Evolutionary conservation across 2,113 vertebrate species (phyloP).

Genomic region (Clarias macrocephalus): DNA sequence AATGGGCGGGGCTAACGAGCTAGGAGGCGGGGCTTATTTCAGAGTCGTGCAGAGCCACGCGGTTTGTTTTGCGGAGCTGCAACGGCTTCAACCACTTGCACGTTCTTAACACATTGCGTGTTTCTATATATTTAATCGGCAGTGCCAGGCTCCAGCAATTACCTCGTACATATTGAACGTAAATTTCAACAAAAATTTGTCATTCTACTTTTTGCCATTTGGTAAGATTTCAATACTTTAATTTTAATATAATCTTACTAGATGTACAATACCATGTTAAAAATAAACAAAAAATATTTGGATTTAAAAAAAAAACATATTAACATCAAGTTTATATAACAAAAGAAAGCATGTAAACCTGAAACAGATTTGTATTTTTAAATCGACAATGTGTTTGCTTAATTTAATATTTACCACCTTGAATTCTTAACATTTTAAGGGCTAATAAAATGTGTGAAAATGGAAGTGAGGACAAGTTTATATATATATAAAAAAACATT

Average conservation of each 20-base stretch:
- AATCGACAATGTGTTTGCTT: neutral
- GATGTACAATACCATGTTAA: neutral
- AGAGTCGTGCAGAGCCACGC: conserved; percentile 47
- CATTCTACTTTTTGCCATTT: too few species aligned
- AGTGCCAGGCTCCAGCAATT: neutral
- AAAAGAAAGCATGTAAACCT: neutral
- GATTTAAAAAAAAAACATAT: neutral
- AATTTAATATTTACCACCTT: neutral
- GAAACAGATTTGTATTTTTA: neutral
- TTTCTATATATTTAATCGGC: neutral
- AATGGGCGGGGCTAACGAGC: conserved; percentile 52
- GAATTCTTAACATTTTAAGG: neutral
- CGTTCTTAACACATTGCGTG: neutral
- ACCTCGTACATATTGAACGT: too few species aligned
- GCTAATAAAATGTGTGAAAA: neutral
- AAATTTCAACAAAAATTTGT: too few species aligned
- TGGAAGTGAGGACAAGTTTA: neutral
- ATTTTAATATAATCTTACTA: neutral
- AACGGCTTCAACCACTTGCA: neutral
- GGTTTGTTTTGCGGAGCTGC: conserved; percentile 23
- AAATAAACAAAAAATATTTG: neutral
- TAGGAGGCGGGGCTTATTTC: neutral
- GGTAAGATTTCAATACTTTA: too few species aligned
- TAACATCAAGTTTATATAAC: neutral
- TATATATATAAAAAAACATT: neutral